These are phyloP conservation scores for Eupithecia subumbrata DNA, from an alignment of 2,888 invertebrate genomes.

Conservation along the genomic window DNA sequence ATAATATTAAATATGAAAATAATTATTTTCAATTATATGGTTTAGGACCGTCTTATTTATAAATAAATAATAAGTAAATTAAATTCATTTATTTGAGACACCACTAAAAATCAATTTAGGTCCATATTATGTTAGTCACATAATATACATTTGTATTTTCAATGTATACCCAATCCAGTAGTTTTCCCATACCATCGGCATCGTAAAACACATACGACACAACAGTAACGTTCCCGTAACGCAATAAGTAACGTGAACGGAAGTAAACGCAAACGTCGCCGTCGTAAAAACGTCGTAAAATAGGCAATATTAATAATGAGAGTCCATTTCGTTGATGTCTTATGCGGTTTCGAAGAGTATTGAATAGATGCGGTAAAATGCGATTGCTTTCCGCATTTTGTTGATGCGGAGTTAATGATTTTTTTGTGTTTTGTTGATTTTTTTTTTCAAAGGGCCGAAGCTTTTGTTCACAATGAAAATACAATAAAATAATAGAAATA, in stretches of 20 bases:
- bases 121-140: no score
- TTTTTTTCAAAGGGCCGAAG: no score
- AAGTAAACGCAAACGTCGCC: conserved; percentile 57
- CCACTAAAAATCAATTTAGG: no score
- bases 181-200: conserved; percentile 47
- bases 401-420: neutral
- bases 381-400: neutral
- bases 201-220: conserved; percentile 54
- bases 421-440: neutral
- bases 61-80: no score
- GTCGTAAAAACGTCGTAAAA: conserved; percentile 66
- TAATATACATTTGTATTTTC: no score
- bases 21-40: no score
- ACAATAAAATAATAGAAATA: no score
- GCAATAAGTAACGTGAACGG: conserved; percentile 64
- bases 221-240: conserved; percentile 49
- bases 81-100: no score
- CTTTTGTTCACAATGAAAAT: no score
- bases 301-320: conserved; percentile 69
- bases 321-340: conserved; percentile 57
- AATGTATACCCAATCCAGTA: conserved; percentile 35
- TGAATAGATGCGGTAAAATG: conserved; percentile 30
- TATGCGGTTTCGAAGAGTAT: conserved; percentile 52
- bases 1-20: no score
- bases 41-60: no score